Conservation (phyloP, 1,140 invertebrate species). For the Nixonia krombeini region DNA sequence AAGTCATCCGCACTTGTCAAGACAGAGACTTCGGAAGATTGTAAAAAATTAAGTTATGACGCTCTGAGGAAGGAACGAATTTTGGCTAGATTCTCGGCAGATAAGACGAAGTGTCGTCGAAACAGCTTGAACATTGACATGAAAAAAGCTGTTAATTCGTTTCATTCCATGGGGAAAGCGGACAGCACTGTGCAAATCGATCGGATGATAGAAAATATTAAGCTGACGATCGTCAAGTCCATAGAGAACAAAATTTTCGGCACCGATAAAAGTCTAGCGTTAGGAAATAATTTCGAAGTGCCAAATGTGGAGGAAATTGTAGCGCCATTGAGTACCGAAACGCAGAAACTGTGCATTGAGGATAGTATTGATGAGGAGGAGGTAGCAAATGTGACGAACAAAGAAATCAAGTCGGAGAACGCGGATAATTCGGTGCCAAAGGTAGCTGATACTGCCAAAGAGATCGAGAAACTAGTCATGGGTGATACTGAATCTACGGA, state of each 20-base stretch:
- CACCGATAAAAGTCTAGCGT: conserved; percentile 53
- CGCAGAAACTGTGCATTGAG: conserved; percentile 55
- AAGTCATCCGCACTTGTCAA: conserved; percentile 2
- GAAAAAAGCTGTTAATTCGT: conserved; percentile 61
- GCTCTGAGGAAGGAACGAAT: conserved; percentile 55
- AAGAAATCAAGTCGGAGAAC: conserved; percentile 37
- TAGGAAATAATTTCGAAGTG: conserved; percentile 61
- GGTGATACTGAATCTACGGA: conserved; percentile 61
- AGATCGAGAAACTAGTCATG: conserved; percentile 72
- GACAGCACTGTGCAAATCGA: conserved; percentile 60
- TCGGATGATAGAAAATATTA: conserved; percentile 68
- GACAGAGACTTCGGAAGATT: conserved; percentile 19
- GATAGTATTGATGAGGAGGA: conserved; percentile 55
- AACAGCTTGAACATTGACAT: conserved; percentile 65
- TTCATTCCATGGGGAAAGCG: conserved; percentile 53
- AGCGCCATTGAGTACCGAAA: conserved; percentile 59
- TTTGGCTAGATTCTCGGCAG: conserved; percentile 49
- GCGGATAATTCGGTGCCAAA: conserved; percentile 66
- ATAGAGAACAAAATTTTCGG: conserved; percentile 65
- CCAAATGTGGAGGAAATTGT: conserved; percentile 65
- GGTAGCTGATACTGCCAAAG: conserved; percentile 71
- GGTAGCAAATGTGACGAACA: conserved; percentile 37
- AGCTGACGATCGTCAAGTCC: conserved; percentile 63
- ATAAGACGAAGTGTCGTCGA: conserved; percentile 58
- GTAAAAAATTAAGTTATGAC: conserved; percentile 48